Percentiles rank a stretch among this genome's conserved stretches.
These are phyloP conservation scores for Mirza zaza DNA, from an alignment of 2,113 vertebrate species.

Conservation along the genomic window DNA sequence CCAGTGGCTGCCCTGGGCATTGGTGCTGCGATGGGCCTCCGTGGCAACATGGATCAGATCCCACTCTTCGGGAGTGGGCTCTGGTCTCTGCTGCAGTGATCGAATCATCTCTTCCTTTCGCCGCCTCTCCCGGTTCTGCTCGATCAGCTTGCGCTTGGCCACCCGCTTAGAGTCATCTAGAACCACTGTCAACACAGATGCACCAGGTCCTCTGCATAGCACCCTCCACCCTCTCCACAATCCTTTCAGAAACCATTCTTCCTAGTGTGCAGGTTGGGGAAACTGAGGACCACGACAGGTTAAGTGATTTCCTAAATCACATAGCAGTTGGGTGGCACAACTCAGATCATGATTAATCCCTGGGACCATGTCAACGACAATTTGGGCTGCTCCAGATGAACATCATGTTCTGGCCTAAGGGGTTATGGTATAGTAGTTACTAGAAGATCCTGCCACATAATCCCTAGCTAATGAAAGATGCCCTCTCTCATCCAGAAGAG, in stretches of 20 bases:
- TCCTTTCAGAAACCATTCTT: neutral
- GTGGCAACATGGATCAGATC: slow-evolving; percentile 95
- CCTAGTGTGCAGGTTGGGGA: neutral
- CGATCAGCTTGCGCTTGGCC: slow-evolving; percentile 97
- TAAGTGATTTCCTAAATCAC: neutral
- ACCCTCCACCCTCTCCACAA: neutral
- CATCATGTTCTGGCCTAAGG: neutral
- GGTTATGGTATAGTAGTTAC: neutral
- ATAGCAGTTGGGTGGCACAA: neutral
- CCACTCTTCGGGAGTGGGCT: slow-evolving; percentile 94
- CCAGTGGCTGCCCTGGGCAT: slow-evolving; percentile 97
- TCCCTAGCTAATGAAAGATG: neutral
- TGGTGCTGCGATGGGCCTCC: slow-evolving; percentile 96
- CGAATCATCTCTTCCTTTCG: slow-evolving; percentile 96
- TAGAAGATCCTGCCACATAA: neutral
- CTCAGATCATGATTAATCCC: neutral
- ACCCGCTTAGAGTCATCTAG: slow-evolving; percentile 96
- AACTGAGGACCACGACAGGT: neutral
- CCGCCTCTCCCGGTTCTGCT: slow-evolving; percentile 95
- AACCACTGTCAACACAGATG: slow-evolving; percentile 88
- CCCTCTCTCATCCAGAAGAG: neutral
- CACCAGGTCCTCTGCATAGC: neutral
- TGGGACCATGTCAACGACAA: neutral
- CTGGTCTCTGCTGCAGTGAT: slow-evolving; percentile 92
- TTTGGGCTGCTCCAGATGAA: neutral